Percentiles rank a stretch among this genome's conserved stretches.
Evolutionary conservation across 2,113 vertebrate species (phyloP).

Genomic region (Thryonomys swinderianus): DNA sequence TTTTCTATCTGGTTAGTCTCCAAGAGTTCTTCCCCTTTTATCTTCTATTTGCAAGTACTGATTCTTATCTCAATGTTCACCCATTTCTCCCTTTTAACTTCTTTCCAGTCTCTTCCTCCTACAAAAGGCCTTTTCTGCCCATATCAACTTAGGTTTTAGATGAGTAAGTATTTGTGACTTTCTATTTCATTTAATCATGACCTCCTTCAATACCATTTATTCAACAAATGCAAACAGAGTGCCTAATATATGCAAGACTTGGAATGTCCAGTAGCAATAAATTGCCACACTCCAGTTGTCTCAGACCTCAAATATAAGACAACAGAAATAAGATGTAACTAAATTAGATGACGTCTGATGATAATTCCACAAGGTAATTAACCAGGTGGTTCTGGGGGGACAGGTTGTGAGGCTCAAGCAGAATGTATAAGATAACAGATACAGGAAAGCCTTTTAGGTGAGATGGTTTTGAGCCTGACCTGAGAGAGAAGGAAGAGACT

Average conservation of each 20-base stretch:
- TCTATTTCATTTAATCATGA: neutral
- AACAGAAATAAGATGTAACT: neutral
- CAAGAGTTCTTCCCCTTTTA: conserved; percentile 16
- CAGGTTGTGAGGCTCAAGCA: neutral
- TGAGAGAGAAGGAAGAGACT: neutral
- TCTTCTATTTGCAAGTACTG: neutral
- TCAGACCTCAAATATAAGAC: neutral
- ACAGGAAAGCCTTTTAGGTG: neutral
- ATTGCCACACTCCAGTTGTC: accelerated
- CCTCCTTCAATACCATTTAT: neutral
- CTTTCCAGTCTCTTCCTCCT: neutral
- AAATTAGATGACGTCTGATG: neutral
- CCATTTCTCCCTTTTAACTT: neutral
- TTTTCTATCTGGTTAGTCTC: conserved; percentile 66
- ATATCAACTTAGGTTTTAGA: neutral
- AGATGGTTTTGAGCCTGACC: neutral
- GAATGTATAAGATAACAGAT: neutral
- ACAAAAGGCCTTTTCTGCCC: neutral
- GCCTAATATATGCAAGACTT: neutral
- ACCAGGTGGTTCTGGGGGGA: neutral
- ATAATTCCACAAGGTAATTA: neutral
- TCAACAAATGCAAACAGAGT: neutral
- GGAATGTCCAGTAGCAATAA: neutral
- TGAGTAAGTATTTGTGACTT: neutral
- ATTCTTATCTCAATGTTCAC: neutral